Conservation (phyloP, 1,140 invertebrate species). For the Meteorus sp. region DNA sequence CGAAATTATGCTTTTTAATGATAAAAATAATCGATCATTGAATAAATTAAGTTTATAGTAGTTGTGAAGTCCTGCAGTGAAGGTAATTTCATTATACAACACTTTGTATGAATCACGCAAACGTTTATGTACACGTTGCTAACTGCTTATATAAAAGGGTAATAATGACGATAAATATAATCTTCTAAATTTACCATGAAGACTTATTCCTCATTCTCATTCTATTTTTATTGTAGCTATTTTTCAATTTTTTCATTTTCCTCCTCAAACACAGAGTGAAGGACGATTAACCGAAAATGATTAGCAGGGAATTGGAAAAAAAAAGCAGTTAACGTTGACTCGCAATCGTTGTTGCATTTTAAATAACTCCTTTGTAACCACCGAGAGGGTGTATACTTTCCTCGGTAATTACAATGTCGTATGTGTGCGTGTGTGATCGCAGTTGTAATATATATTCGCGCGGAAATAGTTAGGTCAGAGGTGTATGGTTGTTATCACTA, state of each 20-base stretch:
- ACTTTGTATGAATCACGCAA: slow-evolving; percentile 13
- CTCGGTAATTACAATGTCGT: no score
- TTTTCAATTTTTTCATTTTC: neutral
- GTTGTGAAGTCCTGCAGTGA: no score
- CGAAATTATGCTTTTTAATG: no score
- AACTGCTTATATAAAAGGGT: neutral
- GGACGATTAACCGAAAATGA: slow-evolving; percentile 25
- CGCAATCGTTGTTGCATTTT: no score
- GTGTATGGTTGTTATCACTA: no score
- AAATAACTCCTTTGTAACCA: no score
- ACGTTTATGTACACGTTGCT: slow-evolving; percentile 26
- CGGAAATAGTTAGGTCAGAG: no score
- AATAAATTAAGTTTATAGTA: neutral
- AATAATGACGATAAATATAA: slow-evolving; percentile 21
- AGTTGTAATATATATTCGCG: no score
- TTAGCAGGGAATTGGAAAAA: no score
- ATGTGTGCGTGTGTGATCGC: no score
- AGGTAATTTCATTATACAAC: slow-evolving; percentile 15
- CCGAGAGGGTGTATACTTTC: neutral
- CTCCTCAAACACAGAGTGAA: slow-evolving; percentile 4
- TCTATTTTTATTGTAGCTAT: neutral
- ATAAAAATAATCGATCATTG: neutral
- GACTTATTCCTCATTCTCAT: slow-evolving; percentile 6
- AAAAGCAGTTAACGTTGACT: slow-evolving; percentile 16
- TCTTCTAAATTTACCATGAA: slow-evolving; percentile 31